Evolutionary conservation across 2,888 invertebrate genomes (phyloP), one percentile per base, ranked within the genome.

Genomic region (Linnaemya tessellans): DNA sequence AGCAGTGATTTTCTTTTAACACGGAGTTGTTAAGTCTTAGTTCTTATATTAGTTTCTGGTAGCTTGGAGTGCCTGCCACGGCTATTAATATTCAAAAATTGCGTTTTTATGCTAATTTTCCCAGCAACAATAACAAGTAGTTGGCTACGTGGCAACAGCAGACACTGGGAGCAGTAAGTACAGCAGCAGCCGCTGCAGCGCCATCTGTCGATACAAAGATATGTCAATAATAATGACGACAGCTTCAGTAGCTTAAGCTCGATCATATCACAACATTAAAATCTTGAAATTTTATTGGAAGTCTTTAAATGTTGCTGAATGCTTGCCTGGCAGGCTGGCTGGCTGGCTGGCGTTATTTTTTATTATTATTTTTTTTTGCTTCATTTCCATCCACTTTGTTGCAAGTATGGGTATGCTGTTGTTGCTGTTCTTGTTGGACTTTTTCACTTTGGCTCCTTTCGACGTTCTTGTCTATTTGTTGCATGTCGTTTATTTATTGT

Each of bases 71-170:
- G 88, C 84, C 87, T 87, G 88, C 87, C 89, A 88, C 89, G 67
- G 82, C 85, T 82, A 91, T 91, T 91, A 91, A 91, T 91, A 91
- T 91, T 92, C 91, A 89, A 91, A 91, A 91, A 92, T 92, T 91
- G 91, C 92, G 91, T 91, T 91, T 91, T 92, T 91, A 91, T 91
- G 91, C 90, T 89, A 91, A 91, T 91, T 91, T 89, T 88, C 89
- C 88, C 90, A 86, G 51, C 30, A 62, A 65, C 64, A 71, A 68
- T 41, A 54, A 46, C 54, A 68, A 41, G 38, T 51, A 70, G 15
- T 54, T 46, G 30, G 60, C 8, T 30, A 41, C 43, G 13, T 35
- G 30, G 65, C 80, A 67, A 30, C 38, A 38, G 56, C 64, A 62
- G 13, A n/a, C 8, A 25, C 67, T n/a, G 18, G 35, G 20, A 77